Evolutionary conservation across 1,140 invertebrate species (phyloP).

Genomic region (Parapsyche elsis): DNA sequence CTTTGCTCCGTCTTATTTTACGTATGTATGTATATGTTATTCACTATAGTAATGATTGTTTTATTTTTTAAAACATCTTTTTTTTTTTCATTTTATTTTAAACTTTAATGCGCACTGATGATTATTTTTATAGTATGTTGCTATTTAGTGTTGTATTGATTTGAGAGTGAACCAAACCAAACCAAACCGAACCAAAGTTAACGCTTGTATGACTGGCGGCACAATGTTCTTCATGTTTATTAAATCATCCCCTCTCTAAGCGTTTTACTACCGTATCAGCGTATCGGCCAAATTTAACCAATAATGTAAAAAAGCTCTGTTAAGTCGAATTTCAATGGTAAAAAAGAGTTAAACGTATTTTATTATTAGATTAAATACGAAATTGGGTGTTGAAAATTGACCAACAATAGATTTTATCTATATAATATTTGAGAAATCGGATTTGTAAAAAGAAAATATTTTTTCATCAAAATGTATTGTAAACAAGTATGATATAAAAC

Average conservation of each 20-base stretch:
- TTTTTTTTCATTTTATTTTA: neutral
- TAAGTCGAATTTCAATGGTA: no score
- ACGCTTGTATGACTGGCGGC: neutral
- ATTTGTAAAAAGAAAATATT: no score
- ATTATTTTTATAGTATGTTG: neutral
- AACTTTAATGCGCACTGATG: neutral
- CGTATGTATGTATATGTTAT: neutral
- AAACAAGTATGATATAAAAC: no score
- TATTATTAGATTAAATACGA: no score
- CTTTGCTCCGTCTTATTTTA: no score
- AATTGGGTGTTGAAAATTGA: no score
- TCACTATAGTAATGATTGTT: neutral
- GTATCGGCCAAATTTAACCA: neutral
- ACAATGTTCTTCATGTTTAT: neutral
- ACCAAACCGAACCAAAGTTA: neutral
- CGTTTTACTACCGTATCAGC: neutral
- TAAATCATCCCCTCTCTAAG: conserved; percentile 19
- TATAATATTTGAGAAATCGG: no score
- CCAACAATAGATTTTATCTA: no score
- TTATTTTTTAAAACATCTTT: neutral
- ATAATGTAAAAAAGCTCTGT: neutral
- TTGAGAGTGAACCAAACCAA: neutral
- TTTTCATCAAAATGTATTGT: no score
- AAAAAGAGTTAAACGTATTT: no score
- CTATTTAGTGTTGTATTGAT: no score